phyloP scores from a whole-genome alignment of 2,888 invertebrate genomes.

The Agrochola lota region DNA sequence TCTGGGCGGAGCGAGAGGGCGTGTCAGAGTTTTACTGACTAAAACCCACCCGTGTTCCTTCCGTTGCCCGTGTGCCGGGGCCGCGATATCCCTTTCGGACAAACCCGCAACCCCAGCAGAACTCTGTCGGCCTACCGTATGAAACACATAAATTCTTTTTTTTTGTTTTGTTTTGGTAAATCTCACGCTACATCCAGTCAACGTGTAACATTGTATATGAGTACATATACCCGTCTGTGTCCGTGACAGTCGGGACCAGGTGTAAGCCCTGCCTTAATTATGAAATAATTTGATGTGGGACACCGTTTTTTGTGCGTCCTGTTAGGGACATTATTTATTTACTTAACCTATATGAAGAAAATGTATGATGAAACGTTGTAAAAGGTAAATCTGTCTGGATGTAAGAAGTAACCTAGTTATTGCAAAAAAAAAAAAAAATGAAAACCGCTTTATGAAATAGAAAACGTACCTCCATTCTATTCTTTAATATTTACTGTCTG shows the following conservation, averaged over 20 bases:
- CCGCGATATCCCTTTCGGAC: too few species aligned
- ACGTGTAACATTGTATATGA: background rate
- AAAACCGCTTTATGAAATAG: background rate
- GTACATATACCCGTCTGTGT: background rate
- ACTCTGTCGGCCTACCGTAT: background rate
- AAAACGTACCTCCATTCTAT: background rate
- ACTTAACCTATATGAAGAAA: constrained; percentile 22
- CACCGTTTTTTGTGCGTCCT: constrained; percentile 55
- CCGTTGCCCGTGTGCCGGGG: too few species aligned
- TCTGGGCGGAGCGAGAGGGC: too few species aligned
- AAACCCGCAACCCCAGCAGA: too few species aligned
- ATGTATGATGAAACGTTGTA: constrained; percentile 22
- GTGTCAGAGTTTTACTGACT: too few species aligned
- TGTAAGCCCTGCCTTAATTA: constrained; percentile 70
- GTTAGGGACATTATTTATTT: constrained; percentile 47
- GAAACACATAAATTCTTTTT: constrained; percentile 16
- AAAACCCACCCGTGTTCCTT: too few species aligned
- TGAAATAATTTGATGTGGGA: constrained; percentile 69
- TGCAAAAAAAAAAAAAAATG: background rate
- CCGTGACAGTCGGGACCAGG: constrained; percentile 65
- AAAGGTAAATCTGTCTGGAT: background rate
- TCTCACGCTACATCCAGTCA: constrained; percentile 16
- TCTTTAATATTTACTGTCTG: background rate
- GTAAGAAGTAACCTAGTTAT: background rate
- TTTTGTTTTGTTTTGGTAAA: constrained; percentile 22